These are phyloP conservation scores for Macaria notata DNA, from an alignment of 2,888 invertebrate species.

Conservation along the genomic window DNA sequence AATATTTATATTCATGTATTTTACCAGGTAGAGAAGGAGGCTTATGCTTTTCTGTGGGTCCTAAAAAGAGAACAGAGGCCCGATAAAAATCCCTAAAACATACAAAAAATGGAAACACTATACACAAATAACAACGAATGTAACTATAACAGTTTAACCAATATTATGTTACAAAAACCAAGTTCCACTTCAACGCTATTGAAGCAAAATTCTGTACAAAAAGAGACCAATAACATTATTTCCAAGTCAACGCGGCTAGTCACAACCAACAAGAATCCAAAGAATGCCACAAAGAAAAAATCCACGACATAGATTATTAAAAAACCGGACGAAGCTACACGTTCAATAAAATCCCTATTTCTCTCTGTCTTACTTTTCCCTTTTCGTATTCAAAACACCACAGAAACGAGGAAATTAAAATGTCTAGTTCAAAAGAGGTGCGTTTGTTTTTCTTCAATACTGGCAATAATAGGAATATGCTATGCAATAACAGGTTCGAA, in stretches of 20 bases:
- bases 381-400: conserved; percentile 30
- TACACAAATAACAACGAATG: too few species aligned
- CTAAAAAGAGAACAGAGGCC: too few species aligned
- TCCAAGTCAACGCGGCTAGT: conserved; percentile 33
- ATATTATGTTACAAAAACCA: too few species aligned
- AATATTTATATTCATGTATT: too few species aligned
- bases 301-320: conserved; percentile 35
- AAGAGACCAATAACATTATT: conserved; percentile 32
- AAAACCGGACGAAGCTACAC: conserved; percentile 35
- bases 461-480: conserved; percentile 24
- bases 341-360: conserved; percentile 31
- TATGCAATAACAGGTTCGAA: not conserved
- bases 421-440: conserved; percentile 30
- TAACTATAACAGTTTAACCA: too few species aligned
- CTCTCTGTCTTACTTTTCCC: conserved; percentile 4
- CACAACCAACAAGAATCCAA: conserved; percentile 28
- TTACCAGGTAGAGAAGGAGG: too few species aligned
- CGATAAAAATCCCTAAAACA: too few species aligned
- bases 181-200: too few species aligned
- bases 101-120: too few species aligned
- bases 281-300: conserved; percentile 34
- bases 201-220: conserved; percentile 21
- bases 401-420: conserved; percentile 37
- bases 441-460: conserved; percentile 30
- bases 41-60: too few species aligned